Percentiles rank a stretch among this genome's conserved stretches.
These are phyloP conservation scores for Campoplex capitator DNA, from an alignment of 2,888 invertebrate genomes.

Conservation along the genomic window DNA sequence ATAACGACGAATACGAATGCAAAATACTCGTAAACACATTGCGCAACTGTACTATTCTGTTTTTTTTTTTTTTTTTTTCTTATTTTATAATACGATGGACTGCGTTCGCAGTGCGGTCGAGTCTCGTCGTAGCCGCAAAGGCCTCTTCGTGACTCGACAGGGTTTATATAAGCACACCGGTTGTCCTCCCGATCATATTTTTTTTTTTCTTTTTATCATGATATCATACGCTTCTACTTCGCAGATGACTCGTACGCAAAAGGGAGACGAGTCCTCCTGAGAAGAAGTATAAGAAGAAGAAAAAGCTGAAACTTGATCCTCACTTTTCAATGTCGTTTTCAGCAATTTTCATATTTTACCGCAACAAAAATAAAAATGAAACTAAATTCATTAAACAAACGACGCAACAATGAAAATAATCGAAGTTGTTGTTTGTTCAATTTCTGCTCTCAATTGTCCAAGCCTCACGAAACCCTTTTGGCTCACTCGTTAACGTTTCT, in stretches of 20 bases:
- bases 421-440: not conserved
- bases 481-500: not conserved
- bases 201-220: not conserved
- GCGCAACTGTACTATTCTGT: constrained; percentile 31
- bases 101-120: constrained; percentile 31
- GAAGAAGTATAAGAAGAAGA: not conserved
- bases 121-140: constrained; percentile 25
- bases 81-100: constrained; percentile 48
- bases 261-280: constrained; percentile 15
- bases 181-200: constrained; percentile 45
- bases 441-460: not conserved
- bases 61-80: not conserved
- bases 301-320: constrained; percentile 4
- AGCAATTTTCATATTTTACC: not conserved
- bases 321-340: constrained; percentile 30
- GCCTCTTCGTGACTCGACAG: constrained; percentile 51
- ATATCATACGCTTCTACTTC: constrained; percentile 3
- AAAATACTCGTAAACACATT: constrained; percentile 29
- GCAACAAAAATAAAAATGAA: not conserved
- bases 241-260: not conserved
- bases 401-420: not conserved
- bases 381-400: not conserved
- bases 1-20: not conserved
- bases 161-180: constrained; percentile 63
- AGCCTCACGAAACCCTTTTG: not conserved